A percentile compares a stretch with the other conserved stretches of the same genome.
phyloP scores from a whole-genome alignment of 2,113 vertebrate species.

The Psilopsiagon aymara region DNA sequence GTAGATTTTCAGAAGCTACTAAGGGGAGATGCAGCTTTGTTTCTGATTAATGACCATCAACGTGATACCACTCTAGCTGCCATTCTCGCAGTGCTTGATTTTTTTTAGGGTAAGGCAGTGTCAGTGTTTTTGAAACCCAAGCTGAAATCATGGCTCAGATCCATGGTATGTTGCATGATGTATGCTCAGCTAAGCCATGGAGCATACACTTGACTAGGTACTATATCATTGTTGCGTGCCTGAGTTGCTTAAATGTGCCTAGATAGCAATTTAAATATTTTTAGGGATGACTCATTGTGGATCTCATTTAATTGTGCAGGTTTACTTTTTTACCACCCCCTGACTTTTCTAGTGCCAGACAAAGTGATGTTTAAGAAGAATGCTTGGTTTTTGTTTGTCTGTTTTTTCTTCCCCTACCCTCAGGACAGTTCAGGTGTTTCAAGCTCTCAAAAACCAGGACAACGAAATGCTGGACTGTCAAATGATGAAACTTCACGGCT shows the following conservation, averaged over 20 bases:
- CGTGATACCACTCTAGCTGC: not conserved
- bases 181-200: not conserved
- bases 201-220: not conserved
- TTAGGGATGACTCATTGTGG: not conserved
- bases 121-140: not conserved
- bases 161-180: not conserved
- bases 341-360: not conserved
- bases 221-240: not conserved
- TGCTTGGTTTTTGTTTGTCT: conserved; percentile 39
- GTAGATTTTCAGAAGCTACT: not conserved
- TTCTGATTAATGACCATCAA: not conserved
- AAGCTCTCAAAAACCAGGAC: conserved; percentile 79
- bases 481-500: conserved; percentile 91
- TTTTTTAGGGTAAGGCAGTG: not conserved
- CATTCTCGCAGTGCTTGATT: not conserved
- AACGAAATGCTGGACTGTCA: conserved; percentile 81
- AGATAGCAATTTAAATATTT: not conserved
- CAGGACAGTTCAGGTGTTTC: conserved; percentile 87
- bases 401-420: conserved; percentile 47
- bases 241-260: not conserved
- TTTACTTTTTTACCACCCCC: not conserved
- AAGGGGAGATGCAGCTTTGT: not conserved
- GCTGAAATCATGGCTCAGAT: not conserved
- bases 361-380: conserved; percentile 42
- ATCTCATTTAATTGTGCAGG: not conserved